Base-by-base conservation (phyloP, 2,888 invertebrate genomes). In the Aspidiotus destructor region DNA sequence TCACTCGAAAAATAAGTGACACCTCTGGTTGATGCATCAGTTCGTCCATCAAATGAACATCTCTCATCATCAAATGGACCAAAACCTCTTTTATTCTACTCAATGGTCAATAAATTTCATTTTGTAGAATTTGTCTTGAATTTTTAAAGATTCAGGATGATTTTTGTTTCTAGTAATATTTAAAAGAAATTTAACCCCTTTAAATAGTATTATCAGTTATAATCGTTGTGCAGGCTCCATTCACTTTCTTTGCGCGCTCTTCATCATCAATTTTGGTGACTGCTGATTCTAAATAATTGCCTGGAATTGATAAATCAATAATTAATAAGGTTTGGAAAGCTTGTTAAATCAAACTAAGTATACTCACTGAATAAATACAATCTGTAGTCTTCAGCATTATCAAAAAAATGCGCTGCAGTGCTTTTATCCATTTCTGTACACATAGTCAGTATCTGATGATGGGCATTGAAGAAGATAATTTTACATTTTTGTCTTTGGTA, bases 111-210 rank as follows among this genome's bases (percentile, higher is more conserved):
- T 28, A 28, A 28, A 28, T 28, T 28, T 28, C 28, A 28, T 28
- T 28, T 48, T 13, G 48, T 48, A 48, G 11, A 10, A 48, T 17
- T 44, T 15, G 10, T 41, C 40, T 60, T 17, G 42, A 54, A 63
- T 65, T 65, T 44, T 57, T 42, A 65, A 65, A 13, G 65, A 65
- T 57, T 65, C 57, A 42, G 65, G 57, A 55, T 57, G 57, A 55
- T 55, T 65, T 65, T 65, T 55, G 55, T 65, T 65, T 28, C 57
- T 57, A 55, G 44, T 57, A 41, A 65, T 65, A 58, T 57, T 65
- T 16, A 65, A 10, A 7, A 57, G 42, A 55, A 44, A 57, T 8
- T 44, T 44, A 15, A 57, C 65, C 42, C 57, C 65, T 65, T 42
- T 55, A 8, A 28, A 41, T 13, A 16, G 44, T 41, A 13, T 65